Evolutionary conservation across 2,113 vertebrate species (phyloP), one percentile per base, ranked within the genome.

Genomic region (Ammospiza caudacuta): DNA sequence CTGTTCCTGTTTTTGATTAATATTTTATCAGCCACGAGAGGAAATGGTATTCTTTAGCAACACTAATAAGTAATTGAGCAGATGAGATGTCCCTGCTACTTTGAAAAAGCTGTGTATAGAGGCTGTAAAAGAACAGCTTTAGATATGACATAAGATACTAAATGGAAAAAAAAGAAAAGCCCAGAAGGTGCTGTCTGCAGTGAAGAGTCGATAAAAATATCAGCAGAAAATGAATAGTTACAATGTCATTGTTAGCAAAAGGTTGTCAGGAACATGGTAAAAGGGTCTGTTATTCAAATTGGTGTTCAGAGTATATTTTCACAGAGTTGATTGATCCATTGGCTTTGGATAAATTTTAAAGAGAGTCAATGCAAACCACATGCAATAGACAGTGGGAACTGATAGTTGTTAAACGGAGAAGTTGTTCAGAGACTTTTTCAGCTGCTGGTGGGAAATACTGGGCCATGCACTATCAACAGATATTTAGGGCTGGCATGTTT

Each of bases 1-100:
- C 97, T 98, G 97, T 98, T 99, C 98, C 98, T 99, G 98, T 98
- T 99, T 98, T 98, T 99, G 98, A 99, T 99, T 98, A 99, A 99
- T 99, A 99, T 99, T 99, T 99, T 98, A 99, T 98, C 98, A 99
- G 98, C 98, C 87, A 96, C 94, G 29, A 98, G 98, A 99, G 98
- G 98, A 99, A 99, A 99, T 99, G 98, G 98, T 98, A 98, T 99
- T 99, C 98, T 98, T 98, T 98, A 98, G 96, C 96, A 98, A 97
- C 98, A 98, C 98, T 99, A 99, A 98, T 99, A 99, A 98, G 98
- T 99, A 98, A 98, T 98, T 98, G 98, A 98, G 97, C 97, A 97
- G 98, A 98, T 96, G 98, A 98, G 96, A 97, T 95, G 95, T 94
- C 91, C 80, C 82, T 76, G 75, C 95, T 94, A 79, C 97, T 97